Conservation (phyloP, 2,113 vertebrate genomes). For the Nerophis ophidion region DNA sequence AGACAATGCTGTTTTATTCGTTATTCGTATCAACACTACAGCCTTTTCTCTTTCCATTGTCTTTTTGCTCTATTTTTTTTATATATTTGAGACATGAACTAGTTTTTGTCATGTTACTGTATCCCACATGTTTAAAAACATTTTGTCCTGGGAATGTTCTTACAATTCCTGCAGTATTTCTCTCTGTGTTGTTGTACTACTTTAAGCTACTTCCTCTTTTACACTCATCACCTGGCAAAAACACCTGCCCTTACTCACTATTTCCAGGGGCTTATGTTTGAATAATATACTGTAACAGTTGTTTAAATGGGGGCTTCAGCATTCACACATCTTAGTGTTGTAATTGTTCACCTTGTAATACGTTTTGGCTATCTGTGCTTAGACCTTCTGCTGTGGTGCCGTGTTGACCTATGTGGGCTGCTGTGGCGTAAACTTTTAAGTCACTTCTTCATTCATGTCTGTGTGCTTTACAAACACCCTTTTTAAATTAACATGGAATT, state of each 20-base stretch:
- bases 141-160: slow-evolving; percentile 31
- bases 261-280: neutral
- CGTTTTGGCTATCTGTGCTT: slow-evolving; percentile 8
- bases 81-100: neutral
- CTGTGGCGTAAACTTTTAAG: slow-evolving; percentile 11
- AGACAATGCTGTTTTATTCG: no score
- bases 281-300: slow-evolving; percentile 20
- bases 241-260: slow-evolving; percentile 15
- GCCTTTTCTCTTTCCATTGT: no score
- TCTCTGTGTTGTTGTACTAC: slow-evolving; percentile 48
- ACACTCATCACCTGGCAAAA: slow-evolving; percentile 24
- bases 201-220: slow-evolving; percentile 54
- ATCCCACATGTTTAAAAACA: slow-evolving; percentile 10
- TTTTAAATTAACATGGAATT: slow-evolving; percentile 5
- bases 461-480: neutral
- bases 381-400: slow-evolving; percentile 8
- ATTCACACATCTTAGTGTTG: slow-evolving; percentile 30
- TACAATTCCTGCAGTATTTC: slow-evolving; percentile 44
- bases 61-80: no score
- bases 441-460: neutral
- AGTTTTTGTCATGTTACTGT: slow-evolving; percentile 6
- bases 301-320: slow-evolving; percentile 29
- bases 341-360: slow-evolving; percentile 24
- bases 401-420: slow-evolving; percentile 19
- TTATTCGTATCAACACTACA: no score